Evolutionary conservation across 2,113 vertebrate species (phyloP).

Genomic region (Mustelus asterias): DNA sequence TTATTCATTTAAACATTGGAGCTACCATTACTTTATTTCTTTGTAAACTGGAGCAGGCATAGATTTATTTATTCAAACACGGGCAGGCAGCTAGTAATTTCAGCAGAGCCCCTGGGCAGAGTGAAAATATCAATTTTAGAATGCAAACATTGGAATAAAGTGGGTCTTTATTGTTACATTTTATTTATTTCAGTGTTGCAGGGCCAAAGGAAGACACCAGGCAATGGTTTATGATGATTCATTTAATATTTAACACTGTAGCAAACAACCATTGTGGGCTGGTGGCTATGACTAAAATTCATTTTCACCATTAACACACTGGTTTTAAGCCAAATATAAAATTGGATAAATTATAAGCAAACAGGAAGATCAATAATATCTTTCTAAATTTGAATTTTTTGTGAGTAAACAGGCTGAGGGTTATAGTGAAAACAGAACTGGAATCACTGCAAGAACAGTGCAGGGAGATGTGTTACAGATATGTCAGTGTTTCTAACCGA

Average conservation of each 20-base stretch:
- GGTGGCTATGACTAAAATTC: not conserved
- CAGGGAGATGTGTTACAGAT: not conserved
- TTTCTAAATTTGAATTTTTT: not conserved
- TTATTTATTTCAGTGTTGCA: not conserved
- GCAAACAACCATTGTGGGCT: not conserved
- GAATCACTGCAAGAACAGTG: not conserved
- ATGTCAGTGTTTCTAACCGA: not conserved
- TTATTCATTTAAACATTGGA: conserved; percentile 12
- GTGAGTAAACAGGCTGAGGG: not conserved
- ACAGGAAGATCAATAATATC: not conserved
- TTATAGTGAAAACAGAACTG: not conserved
- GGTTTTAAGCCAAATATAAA: not conserved
- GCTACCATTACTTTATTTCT: not conserved
- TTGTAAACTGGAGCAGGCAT: not conserved
- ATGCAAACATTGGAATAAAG: not conserved
- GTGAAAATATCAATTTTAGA: not conserved
- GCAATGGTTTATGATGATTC: not conserved
- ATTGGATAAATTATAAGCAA: not conserved
- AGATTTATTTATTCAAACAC: not conserved
- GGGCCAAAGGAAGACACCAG: not conserved
- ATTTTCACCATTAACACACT: not conserved
- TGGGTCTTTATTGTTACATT: not conserved
- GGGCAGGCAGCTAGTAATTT: not conserved
- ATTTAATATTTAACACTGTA: not conserved
- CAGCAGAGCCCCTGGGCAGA: not conserved